Conservation (phyloP, 2,113 vertebrate species). For the Cavia aperea region DNA sequence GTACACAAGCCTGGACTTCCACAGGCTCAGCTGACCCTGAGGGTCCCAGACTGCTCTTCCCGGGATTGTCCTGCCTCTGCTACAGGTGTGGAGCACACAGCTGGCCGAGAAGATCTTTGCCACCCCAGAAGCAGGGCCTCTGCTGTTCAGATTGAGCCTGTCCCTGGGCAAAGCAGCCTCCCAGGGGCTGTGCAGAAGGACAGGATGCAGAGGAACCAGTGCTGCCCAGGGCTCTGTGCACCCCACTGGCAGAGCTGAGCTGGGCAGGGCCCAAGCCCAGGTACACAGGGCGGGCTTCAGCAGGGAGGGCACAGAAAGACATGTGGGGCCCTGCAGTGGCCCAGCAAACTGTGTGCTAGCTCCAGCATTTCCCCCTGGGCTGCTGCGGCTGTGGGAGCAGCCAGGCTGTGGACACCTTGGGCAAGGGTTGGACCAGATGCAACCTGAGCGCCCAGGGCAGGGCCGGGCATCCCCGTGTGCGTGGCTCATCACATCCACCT, state of each 20-base stretch:
- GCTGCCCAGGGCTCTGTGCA: not conserved
- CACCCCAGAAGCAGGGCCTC: not conserved
- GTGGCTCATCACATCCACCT: not conserved
- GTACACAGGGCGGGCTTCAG: not conserved
- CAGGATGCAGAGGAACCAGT: fast-evolving
- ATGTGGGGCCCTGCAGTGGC: fast-evolving
- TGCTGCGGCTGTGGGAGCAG: not conserved
- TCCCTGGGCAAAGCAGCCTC: not conserved
- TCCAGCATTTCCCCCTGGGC: not conserved
- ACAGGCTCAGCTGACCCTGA: too few species aligned
- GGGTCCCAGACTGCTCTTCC: fast-evolving
- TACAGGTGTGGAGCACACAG: fast-evolving
- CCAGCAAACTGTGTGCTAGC: fast-evolving
- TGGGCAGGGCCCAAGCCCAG: too few species aligned
- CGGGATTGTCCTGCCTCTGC: fast-evolving
- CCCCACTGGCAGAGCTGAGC: fast-evolving
- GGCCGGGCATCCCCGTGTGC: not conserved
- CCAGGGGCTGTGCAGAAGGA: fast-evolving
- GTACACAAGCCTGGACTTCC: not conserved
- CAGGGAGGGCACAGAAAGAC: not conserved
- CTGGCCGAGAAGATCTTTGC: not conserved
- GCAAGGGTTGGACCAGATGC: fast-evolving
- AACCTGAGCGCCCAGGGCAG: fast-evolving
- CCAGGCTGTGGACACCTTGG: too few species aligned
- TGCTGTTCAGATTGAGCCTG: not conserved